Evolutionary conservation across 1,140 invertebrate species (phyloP), one percentile per base, ranked within the genome.

Genomic region (Papilio xuthus): DNA sequence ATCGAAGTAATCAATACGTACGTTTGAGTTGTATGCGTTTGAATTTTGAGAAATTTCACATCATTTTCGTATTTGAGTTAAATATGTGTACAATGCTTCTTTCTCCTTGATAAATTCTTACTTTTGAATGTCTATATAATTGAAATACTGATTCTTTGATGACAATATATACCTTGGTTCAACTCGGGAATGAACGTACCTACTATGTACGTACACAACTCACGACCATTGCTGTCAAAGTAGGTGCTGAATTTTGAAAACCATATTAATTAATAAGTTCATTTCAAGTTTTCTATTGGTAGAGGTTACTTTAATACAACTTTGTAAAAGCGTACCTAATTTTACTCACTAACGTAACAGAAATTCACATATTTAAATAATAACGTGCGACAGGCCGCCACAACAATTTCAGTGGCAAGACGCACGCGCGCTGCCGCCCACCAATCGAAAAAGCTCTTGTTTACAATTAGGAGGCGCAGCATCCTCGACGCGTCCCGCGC

Each of bases 401-500:
- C 53, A 78, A 77, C 88, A 91, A 92, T 82, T 53, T 81, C 87
- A 53, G 20, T 56, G 78, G 70, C 0, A 71, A 79, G 81, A 83
- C 89, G 91, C 88, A 79, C 91, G 89, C 91, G 91, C 84, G 85
- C 56, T 83, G 83, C 85, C 83, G 85, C 87, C 84, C 82, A 81
- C 90, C 89, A 91, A 91, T 92, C 87, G 91, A 92, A 90, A 91
- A 90, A 89, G 88, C 88, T 89, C 88, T 89, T 92, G 91, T 92
- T 92, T 92, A 91, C 90, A 92, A 88, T 89, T 78, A 87, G 87
- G 85, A 84, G 84, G 88, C 86, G 86, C 87, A 92, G 89, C 90
- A 85, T 90, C 88, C 84, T 81, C 80, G 78, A 44, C 69, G 77
- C 75, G 42, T 44, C 42, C 8, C 42, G 42, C 42, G 42, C 42